Base-by-base conservation (phyloP, 2,888 invertebrate genomes). In the Digitonthophagus gazella region DNA sequence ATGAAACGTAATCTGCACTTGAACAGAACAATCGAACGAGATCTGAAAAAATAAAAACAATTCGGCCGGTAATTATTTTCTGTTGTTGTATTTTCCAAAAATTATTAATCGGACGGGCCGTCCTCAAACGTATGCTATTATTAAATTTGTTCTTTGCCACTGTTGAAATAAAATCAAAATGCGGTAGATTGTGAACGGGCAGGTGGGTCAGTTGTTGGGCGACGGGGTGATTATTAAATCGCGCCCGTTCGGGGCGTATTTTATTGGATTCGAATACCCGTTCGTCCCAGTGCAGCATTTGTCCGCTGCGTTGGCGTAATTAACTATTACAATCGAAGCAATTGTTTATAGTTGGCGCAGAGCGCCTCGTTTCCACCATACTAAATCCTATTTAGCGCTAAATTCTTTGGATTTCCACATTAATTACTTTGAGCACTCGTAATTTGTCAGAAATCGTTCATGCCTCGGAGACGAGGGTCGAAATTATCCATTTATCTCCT, bases 401-500 rank as follows among this genome's bases (percentile, higher is more conserved):
- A 44, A 44, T 44, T 44, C 28, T 44, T 44, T 5, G 28, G 28
- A 44, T 5, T 44, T 44, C 11, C 28, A 6, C 19, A 20, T 18
- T 61, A 61, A 61, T 61, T 61, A 61, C 61, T 16, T 61, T 20
- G 19, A 3, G 19, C 61, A n/a, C 18, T 61, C 18, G 6, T 61
- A 61, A 61, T 61, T 61, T 61, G 61, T 61, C 61, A 61, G 61
- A 20, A 61, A 61, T 61, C 61, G 61, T 15, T 61, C 18, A 61
- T 61, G 18, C 20, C n/a, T 16, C 61, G 61, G 20, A 61, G 61
- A 61, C 61, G 20, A 61, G 61, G 61, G 61, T 61, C 18, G 20
- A 61, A 61, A 61, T 61, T 61, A 61, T 61, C 61, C 61, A 61
- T 61, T 61, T 61, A 61, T 61, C 61, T 61, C 20, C n/a, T 16